phyloP scores from a whole-genome alignment of 2,113 vertebrate species.

The Etia nguti region DNA sequence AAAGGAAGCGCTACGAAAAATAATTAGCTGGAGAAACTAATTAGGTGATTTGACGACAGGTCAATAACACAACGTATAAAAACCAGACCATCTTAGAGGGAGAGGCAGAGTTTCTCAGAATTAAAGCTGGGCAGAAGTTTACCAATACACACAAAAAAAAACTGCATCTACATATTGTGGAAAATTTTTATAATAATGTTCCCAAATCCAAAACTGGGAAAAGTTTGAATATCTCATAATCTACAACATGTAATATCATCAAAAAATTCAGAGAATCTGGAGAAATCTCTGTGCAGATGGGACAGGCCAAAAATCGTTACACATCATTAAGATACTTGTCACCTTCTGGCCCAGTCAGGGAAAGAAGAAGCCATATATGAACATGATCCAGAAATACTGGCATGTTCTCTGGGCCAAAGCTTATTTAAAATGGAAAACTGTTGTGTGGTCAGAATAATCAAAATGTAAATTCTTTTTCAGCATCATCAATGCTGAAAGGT shows the following conservation, averaged over 20 bases:
- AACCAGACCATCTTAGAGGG: not conserved
- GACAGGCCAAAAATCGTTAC: not conserved
- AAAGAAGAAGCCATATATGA: no score
- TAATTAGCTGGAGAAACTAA: not conserved
- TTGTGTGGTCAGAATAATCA: no score
- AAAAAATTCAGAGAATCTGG: not conserved
- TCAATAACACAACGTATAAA: not conserved
- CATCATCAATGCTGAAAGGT: no score
- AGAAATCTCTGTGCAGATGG: not conserved
- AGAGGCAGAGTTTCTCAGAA: not conserved
- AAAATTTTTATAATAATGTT: not conserved
- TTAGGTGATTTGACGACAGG: not conserved
- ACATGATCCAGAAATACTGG: no score
- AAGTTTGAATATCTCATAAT: not conserved
- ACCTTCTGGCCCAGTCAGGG: no score
- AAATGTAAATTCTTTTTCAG: no score
- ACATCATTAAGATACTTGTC: no score
- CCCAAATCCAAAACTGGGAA: not conserved
- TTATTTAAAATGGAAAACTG: no score
- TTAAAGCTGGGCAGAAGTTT: not conserved
- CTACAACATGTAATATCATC: not conserved
- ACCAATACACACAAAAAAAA: not conserved
- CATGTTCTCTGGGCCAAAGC: no score
- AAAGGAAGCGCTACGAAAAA: not conserved
- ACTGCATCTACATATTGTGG: not conserved